A percentile compares a stretch with the other conserved stretches of the same genome.
These are phyloP conservation scores for Erpornis zantholeuca DNA, from an alignment of 2,113 vertebrate genomes.

Conservation along the genomic window DNA sequence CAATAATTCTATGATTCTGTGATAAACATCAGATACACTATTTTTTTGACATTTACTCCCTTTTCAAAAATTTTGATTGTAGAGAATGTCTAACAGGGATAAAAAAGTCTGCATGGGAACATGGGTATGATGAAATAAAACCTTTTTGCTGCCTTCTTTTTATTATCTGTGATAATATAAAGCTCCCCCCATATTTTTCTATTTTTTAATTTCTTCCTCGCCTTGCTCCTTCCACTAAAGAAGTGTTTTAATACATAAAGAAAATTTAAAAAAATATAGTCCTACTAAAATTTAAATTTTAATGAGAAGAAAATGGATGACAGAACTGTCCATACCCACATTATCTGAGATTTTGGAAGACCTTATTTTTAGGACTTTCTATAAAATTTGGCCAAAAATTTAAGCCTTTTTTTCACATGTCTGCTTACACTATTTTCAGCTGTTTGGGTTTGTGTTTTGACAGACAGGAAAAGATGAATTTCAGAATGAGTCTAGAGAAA, in stretches of 20 bases:
- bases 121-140: not conserved
- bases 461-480: not conserved
- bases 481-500: not conserved
- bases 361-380: not conserved
- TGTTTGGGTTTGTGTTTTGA: not conserved
- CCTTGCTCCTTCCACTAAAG: not conserved
- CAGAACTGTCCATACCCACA: not conserved
- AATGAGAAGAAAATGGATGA: not conserved
- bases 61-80: not conserved
- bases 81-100: not conserved
- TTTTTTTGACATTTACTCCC: not conserved
- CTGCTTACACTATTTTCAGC: not conserved
- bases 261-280: not conserved
- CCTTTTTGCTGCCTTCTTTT: not conserved
- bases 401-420: not conserved
- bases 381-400: not conserved
- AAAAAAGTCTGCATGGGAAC: not conserved
- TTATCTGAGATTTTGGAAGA: not conserved
- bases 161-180: not conserved
- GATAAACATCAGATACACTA: not conserved
- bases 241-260: not conserved
- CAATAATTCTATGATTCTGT: not conserved
- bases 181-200: not conserved
- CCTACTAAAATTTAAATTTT: not conserved
- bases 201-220: not conserved